Conservation (phyloP, 2,113 vertebrate genomes). For the Spilogale gracilis region DNA sequence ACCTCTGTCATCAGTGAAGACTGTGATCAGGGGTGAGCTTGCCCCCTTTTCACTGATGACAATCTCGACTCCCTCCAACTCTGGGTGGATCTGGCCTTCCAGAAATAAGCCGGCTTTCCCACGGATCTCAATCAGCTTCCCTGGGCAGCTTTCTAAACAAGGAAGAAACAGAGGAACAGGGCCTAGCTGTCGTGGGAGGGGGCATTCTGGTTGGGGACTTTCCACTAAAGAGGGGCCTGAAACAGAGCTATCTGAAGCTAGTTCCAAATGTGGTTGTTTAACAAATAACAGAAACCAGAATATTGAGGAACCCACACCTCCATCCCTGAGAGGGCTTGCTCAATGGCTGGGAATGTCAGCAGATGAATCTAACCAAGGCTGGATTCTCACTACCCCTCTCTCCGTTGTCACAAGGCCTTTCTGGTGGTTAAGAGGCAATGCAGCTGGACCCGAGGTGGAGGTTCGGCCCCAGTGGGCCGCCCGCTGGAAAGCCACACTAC, state of each 20-base stretch:
- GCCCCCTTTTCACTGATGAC: slow-evolving; percentile 94
- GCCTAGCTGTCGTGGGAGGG: not conserved
- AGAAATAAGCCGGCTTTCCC: slow-evolving; percentile 97
- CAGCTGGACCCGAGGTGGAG: fast-evolving
- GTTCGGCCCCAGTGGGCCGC: fast-evolving
- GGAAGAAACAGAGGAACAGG: not conserved
- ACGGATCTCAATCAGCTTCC: slow-evolving; percentile 94
- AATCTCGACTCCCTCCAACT: slow-evolving; percentile 96
- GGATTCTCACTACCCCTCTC: too few species aligned
- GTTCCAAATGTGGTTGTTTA: not conserved
- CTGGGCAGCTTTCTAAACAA: slow-evolving; percentile 95
- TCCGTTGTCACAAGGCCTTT: not conserved
- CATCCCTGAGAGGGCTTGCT: not conserved
- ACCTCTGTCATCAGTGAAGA: slow-evolving; percentile 94
- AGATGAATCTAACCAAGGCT: not conserved
- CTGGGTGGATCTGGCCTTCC: slow-evolving; percentile 94
- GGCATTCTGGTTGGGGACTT: not conserved
- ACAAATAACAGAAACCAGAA: not conserved
- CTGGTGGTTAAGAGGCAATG: fast-evolving
- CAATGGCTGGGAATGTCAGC: not conserved
- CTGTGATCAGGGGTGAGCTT: slow-evolving; percentile 91
- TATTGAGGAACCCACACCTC: not conserved
- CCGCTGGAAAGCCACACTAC: fast-evolving
- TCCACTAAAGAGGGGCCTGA: not conserved
- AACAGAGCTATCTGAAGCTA: not conserved